Evolutionary conservation across 1,140 invertebrate species (phyloP), one percentile per base, ranked within the genome.

Genomic region (Galleria mellonella): DNA sequence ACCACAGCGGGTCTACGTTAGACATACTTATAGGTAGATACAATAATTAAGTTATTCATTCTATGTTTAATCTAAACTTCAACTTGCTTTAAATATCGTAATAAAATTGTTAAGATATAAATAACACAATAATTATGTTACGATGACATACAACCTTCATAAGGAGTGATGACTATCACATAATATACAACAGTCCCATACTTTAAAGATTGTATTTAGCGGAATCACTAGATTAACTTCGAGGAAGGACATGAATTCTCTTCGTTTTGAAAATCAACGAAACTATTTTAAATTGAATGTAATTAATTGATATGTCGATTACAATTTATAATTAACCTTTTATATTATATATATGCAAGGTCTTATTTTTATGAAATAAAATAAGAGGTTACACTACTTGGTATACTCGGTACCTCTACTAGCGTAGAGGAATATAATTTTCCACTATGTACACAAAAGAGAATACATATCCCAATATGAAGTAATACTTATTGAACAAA

Each of bases 131-230:
- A 69, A 59, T 73, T 78, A 78, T 54, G 60, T 72, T 73, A 82
- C 52, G 47, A 76, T 73, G 74, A 78, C 72, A 72, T 81, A 82
- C 81, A 83, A 84, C 78, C 81, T 84, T 81, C 62, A 65, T 75
- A 81, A 83, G 75, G 72, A 77, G 65, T 71, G 73, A 67, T 71
- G 73, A 67, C 56, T 64, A 57, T 57, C 51, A 53, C 47, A 46
- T 58, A 73, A 63, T 56, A 55, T 67, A 71, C 44, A 67, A 51
- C 46, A 68, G 61, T 72, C 68, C 75, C 62, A 43, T 33, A 33
- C 17, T 11, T 23, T 32, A 14, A 41, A 32, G 7, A 41, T 41
- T 9, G 27, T 23, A 14, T 15, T 12, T 27, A 28, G 12, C 11
- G 30, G 30, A 32, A n/a, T 32, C 17, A 23, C 12, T 42, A 17